Percentiles rank a stretch among this genome's conserved stretches.
These are phyloP conservation scores for Macropodus opercularis DNA, from an alignment of 2,797 vertebrate genomes.

Conservation along the genomic window DNA sequence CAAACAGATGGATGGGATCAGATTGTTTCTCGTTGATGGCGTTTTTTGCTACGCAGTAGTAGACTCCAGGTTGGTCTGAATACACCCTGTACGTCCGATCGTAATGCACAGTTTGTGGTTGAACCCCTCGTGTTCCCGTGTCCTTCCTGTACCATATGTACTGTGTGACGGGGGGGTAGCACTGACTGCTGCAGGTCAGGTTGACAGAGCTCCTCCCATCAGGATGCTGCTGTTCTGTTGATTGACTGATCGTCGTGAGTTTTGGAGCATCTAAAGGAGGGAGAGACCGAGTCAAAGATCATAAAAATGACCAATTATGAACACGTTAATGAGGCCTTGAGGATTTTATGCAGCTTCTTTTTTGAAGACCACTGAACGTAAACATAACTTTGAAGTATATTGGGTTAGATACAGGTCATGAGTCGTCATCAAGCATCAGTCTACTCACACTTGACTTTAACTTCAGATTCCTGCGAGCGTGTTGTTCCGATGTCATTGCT, in stretches of 20 bases:
- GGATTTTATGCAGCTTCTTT: no score
- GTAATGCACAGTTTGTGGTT: accelerated
- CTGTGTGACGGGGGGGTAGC: slow-evolving; percentile 3
- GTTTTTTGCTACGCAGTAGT: slow-evolving; percentile 70
- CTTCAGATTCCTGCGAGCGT: slow-evolving; percentile 16
- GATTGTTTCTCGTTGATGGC: slow-evolving; percentile 24
- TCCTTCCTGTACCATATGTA: slow-evolving; percentile 62
- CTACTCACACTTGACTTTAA: slow-evolving; percentile 73
- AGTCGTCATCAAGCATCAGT: no score
- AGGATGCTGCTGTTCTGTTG: not conserved
- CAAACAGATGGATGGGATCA: slow-evolving; percentile 25
- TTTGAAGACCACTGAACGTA: no score
- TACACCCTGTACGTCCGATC: slow-evolving; percentile 32
- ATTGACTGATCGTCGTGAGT: slow-evolving; percentile 27
- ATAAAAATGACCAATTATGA: not conserved
- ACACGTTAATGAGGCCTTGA: no score
- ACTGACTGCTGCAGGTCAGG: slow-evolving; percentile 64
- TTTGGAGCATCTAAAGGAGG: slow-evolving; percentile 69
- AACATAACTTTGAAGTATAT: no score
- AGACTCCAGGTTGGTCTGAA: slow-evolving; percentile 58
- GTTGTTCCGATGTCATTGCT: slow-evolving; percentile 50
- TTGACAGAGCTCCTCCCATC: slow-evolving; percentile 4
- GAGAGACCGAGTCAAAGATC: not conserved
- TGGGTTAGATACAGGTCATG: no score
- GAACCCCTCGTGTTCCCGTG: accelerated